These are phyloP conservation scores for Nemopilema nomurai DNA, from an alignment of 30 jellyfish, hydroid and myxozoan genomes.

Conservation along the genomic window DNA sequence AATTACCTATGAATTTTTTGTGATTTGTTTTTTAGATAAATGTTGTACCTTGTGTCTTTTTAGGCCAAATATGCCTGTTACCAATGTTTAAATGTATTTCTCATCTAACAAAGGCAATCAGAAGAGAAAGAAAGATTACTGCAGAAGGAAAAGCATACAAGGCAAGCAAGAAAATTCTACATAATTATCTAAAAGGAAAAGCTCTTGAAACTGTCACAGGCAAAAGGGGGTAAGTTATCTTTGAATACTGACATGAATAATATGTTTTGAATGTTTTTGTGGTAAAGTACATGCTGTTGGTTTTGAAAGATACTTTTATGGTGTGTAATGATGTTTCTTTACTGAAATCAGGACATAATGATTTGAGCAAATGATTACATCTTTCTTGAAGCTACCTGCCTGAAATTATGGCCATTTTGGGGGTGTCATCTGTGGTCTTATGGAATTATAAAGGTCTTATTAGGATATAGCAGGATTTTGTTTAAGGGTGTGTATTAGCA, in stretches of 20 bases:
- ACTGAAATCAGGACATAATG: too few species aligned
- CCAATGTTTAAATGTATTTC: too few species aligned
- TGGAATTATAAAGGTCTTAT: too few species aligned
- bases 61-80: neutral
- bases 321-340: too few species aligned
- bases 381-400: too few species aligned
- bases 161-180: conserved; percentile 65
- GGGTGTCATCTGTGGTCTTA: too few species aligned
- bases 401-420: too few species aligned
- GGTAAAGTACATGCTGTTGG: neutral
- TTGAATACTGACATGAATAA: too few species aligned
- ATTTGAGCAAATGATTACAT: too few species aligned
- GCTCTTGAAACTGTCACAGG: conserved; percentile 91
- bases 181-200: conserved; percentile 75
- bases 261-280: neutral
- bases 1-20: neutral
- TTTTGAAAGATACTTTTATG: too few species aligned
- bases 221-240: conserved; percentile 48
- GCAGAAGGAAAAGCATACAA: conserved; percentile 63
- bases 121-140: conserved; percentile 66
- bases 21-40: neutral
- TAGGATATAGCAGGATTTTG: too few species aligned
- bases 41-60: neutral
- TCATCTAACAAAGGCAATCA: conserved; percentile 48
- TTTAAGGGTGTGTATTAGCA: too few species aligned